Base-by-base conservation (phyloP, 2,113 vertebrate genomes). In the Neolamprologus kungweensis region DNA sequence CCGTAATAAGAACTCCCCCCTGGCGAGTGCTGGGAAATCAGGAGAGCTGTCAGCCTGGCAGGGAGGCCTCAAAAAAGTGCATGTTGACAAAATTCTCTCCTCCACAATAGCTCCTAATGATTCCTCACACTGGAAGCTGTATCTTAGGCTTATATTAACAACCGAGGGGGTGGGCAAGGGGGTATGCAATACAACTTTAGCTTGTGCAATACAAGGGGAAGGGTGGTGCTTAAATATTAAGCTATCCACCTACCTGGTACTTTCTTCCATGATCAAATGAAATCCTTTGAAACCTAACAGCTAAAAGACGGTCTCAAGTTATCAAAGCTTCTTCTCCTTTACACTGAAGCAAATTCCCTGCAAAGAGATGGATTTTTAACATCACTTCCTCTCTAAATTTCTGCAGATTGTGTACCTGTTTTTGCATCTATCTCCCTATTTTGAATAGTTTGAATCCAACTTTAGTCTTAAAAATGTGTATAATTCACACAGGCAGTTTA, bases 21-120 rank as follows among this genome's bases (percentile, higher is more conserved):
- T 60, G 85, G 79, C 45, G 93, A 87, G 90, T 92, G 88, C 90
- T 91, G 92, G 90, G 85, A 95, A 85, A 88, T 94, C 89, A 87
- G 80, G 86, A 89, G 89, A 86, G 90, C 89, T 86, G 81, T 91
- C 86, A 87, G 91, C 89, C 45, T 50, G 71, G 89, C 86, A 63
- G 93, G 92, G 91, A 80, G 88, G 86, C 88, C 50, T 51, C 31
- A 68, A 87, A 85, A 91, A 92, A 93, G 91, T 93, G 88, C 91
- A 83, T 33, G 85, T 88, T 86, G 85, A 90, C 91, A 91, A 79
- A 93, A 93, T 86, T 85, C 82, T 54, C 82, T 54, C 35, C 80
- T 78, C 31, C 51, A 93, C 89, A 93, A 94, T 88, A 86, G 85
- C 80, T 21, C 23, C 40, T 23, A 89, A 93, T 87, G 87, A 89